Conservation (phyloP, 2,113 vertebrate genomes). For the Sinosuthora webbiana region DNA sequence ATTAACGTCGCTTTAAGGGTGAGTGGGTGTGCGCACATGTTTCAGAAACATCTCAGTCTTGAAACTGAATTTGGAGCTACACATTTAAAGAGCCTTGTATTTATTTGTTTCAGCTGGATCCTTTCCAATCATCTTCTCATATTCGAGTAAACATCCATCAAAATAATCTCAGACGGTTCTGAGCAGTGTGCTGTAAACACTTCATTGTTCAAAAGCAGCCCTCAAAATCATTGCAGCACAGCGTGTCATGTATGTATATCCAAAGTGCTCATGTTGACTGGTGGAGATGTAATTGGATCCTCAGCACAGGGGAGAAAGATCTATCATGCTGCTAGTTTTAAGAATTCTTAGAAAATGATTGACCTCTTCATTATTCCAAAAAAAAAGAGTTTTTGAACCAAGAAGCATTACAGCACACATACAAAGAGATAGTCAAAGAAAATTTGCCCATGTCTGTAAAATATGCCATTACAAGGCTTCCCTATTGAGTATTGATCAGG, state of each 20-base stretch:
- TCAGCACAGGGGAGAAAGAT: not conserved
- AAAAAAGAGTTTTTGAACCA: not conserved
- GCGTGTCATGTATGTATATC: too few species aligned
- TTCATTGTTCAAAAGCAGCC: not conserved
- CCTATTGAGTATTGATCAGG: not conserved
- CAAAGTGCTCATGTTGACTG: not conserved
- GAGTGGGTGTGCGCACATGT: conserved; percentile 4
- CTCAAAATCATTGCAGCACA: not conserved
- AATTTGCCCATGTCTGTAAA: not conserved
- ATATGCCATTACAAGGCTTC: not conserved
- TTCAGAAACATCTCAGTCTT: conserved; percentile 37
- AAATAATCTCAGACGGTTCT: not conserved
- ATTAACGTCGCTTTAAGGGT: conserved; percentile 14
- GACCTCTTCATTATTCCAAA: not conserved
- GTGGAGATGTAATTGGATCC: not conserved
- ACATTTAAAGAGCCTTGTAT: not conserved
- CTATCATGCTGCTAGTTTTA: not conserved
- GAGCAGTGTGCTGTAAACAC: not conserved
- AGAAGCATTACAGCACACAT: not conserved
- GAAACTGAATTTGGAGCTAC: not conserved
- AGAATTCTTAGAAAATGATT: not conserved
- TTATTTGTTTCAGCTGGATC: conserved; percentile 15
- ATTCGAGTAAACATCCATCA: not conserved
- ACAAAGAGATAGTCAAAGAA: not conserved
- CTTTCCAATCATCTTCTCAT: not conserved